Percentiles rank a stretch among this genome's conserved stretches.
phyloP scores from a whole-genome alignment of 23 tunicate genomes.

The Diplosoma virens region DNA sequence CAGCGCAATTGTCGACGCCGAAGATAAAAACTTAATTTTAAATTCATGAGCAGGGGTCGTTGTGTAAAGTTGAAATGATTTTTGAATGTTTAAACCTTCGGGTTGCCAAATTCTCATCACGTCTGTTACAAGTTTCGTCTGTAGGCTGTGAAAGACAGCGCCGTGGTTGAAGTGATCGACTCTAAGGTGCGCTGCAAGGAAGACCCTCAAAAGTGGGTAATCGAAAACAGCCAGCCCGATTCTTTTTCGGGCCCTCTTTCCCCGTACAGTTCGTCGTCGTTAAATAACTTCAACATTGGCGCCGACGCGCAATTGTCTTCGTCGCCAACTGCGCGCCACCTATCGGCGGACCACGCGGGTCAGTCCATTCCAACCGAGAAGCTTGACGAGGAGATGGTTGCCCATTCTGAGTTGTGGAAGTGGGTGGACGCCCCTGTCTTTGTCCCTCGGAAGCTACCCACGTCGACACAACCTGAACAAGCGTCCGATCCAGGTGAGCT shows the following conservation, averaged over 20 bases:
- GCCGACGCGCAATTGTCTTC: conserved; percentile 47
- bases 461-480: neutral
- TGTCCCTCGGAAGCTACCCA: conserved; percentile 64
- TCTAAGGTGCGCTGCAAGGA: conserved; percentile 73
- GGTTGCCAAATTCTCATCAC: too few species aligned
- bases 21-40: too few species aligned
- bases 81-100: too few species aligned
- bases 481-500: neutral
- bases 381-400: conserved; percentile 68
- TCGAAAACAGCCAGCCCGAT: conserved; percentile 30
- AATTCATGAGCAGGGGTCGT: too few species aligned
- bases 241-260: conserved; percentile 6
- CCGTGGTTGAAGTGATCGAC: conserved; percentile 64
- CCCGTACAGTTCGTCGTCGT: neutral
- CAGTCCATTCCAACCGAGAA: conserved; percentile 19
- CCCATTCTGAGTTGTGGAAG: conserved; percentile 85
- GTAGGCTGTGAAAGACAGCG: conserved; percentile 63
- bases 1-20: too few species aligned
- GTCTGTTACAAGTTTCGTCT: too few species aligned
- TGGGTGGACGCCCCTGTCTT: conserved; percentile 84
- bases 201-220: conserved; percentile 72
- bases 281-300: conserved; percentile 45
- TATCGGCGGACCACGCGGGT: conserved; percentile 41
- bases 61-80: too few species aligned
- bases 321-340: conserved; percentile 9